Conservation (phyloP, 1,140 invertebrate species). For the Tetragonula clypearis region DNA sequence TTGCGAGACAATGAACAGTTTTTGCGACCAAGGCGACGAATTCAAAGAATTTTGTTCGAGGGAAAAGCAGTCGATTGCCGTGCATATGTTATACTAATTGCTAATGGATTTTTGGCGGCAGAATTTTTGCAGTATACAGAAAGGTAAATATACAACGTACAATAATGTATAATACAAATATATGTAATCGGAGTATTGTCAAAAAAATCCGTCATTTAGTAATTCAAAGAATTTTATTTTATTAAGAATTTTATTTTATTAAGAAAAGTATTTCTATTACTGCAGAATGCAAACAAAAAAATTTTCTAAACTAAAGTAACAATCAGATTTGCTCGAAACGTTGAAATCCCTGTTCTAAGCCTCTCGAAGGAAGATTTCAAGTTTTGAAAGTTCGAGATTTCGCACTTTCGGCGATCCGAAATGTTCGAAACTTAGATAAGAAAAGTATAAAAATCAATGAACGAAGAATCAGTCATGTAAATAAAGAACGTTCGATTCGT, state of each 20-base stretch:
- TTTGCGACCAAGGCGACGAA: conserved; percentile 82
- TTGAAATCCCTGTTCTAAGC: no score
- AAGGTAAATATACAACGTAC: conserved; percentile 75
- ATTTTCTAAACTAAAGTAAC: background rate
- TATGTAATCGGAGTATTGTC: background rate
- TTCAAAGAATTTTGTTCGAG: conserved; percentile 82
- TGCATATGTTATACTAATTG: conserved; percentile 87
- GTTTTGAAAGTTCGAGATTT: no score
- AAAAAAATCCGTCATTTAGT: background rate
- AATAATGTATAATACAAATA: background rate
- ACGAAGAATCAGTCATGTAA: no score
- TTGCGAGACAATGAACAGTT: conserved; percentile 87
- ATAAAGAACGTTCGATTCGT: no score
- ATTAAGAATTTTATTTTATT: no score
- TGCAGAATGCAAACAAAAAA: background rate
- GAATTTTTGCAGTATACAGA: conserved; percentile 87
- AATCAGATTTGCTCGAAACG: background rate
- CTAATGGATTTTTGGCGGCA: conserved; percentile 86
- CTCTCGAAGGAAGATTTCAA: no score
- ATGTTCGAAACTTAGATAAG: no score
- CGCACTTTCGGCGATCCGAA: no score
- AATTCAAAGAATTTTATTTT: no score
- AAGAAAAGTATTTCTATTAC: no score
- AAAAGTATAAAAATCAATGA: no score
- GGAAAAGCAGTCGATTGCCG: conserved; percentile 86